phyloP scores from a whole-genome alignment of 2,113 vertebrate species.

The Oryzias celebensis region DNA sequence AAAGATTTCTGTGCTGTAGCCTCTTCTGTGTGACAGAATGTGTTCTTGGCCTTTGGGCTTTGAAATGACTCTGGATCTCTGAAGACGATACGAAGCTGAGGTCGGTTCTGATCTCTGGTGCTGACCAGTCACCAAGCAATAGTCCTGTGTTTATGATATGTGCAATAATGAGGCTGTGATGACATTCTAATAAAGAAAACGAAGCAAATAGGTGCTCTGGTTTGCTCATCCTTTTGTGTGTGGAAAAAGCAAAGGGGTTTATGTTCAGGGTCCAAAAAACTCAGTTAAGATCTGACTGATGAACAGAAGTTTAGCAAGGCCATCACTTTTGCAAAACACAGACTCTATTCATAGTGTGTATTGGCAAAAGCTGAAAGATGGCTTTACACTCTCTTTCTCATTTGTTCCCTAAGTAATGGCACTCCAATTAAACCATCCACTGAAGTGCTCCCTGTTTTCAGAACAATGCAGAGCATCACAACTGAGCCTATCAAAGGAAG shows the following conservation, averaged over 20 bases:
- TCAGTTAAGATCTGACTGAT: slow-evolving; percentile 11
- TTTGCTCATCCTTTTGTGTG: slow-evolving; percentile 43
- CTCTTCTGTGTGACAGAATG: slow-evolving; percentile 34
- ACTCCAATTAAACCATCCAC: slow-evolving; percentile 65
- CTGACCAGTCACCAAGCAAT: slow-evolving; percentile 61
- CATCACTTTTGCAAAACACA: slow-evolving; percentile 29
- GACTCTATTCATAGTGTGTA: slow-evolving; percentile 52
- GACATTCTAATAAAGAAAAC: slow-evolving; percentile 67
- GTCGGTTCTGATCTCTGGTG: slow-evolving; percentile 42
- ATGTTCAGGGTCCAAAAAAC: slow-evolving; percentile 7
- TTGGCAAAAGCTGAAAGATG: slow-evolving; percentile 64
- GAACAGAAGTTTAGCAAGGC: slow-evolving; percentile 13
- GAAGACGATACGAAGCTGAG: slow-evolving; percentile 19
- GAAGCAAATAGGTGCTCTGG: slow-evolving; percentile 41
- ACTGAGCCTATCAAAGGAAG: not conserved
- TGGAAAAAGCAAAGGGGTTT: not conserved
- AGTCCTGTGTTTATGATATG: slow-evolving; percentile 49
- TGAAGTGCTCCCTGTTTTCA: slow-evolving; percentile 33
- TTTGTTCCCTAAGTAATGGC: slow-evolving; percentile 63
- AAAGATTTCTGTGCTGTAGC: slow-evolving; percentile 48
- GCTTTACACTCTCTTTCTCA: slow-evolving; percentile 49
- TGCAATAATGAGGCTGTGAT: slow-evolving; percentile 71
- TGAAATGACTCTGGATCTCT: slow-evolving; percentile 38
- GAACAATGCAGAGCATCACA: slow-evolving; percentile 42
- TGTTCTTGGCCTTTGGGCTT: slow-evolving; percentile 46